Base-by-base conservation (phyloP, 2,888 invertebrate genomes). In the Papilio elwesi region DNA sequence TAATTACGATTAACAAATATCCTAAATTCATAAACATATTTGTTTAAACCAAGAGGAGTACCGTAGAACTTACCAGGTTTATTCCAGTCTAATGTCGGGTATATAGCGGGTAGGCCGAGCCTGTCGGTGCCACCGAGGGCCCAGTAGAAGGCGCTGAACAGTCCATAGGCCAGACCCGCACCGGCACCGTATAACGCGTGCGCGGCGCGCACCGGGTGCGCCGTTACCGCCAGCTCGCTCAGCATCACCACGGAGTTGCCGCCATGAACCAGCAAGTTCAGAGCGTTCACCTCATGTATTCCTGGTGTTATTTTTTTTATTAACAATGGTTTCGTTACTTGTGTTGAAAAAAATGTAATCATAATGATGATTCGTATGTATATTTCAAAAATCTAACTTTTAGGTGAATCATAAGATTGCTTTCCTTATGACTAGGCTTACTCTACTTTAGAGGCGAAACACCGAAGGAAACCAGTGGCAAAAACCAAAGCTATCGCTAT, bases 31-130 rank as follows among this genome's bases (percentile, higher is more conserved):
- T 26, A 26, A 2, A 26, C 26, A 26, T 26, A 26, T 26, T 26
- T 26, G 26, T 26, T 26, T 26, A 4, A 26, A 26, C 26, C 26
- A 12, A 13, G 8, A 13, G 10, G 16, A 49, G 10, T 73, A 70
- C n/a, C n/a, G n/a, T 49, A 63, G 51, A 53, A 73, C 77, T 75
- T 76, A 90, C 94, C 89, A 0, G 97, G 96, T 70, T 95, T 94
- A 74, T 94, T 91, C 97, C 97, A 98, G 86, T 97, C 95, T 52
- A 98, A 90, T 0, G 97, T 95, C 49, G 95, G 95, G 84, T 98
- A 98, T 75, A 98, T 97, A 74, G 95, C 96, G 0, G 93, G 94
- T 11, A 94, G 83, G 0, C 96, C 96, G 53, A 90, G 76, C 43
- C 93, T 80, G 80, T 94, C 93, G 0, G 93, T 94, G 11, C 94